Percentiles rank a stretch among this genome's conserved stretches.
phyloP scores from a whole-genome alignment of 1,140 invertebrate species.

The Laupala kohalensis region DNA sequence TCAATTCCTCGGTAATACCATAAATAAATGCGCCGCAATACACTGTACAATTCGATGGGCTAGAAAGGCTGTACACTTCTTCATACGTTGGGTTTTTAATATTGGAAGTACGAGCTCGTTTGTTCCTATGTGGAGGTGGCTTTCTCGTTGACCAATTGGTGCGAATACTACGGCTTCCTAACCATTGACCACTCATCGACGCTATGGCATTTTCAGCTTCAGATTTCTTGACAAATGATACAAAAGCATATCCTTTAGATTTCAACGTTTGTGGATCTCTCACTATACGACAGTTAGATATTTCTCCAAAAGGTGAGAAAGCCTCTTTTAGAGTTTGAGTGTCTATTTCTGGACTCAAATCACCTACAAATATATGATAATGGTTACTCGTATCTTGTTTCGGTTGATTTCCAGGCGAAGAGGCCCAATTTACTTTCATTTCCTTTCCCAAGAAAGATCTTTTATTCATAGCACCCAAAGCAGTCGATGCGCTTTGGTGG shows the following conservation, averaged over 20 bases:
- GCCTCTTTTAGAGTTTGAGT: constrained; percentile 92
- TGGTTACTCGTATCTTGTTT: constrained; percentile 98
- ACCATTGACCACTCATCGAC: constrained; percentile 98
- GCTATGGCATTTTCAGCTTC: constrained; percentile 96
- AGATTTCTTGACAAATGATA: constrained; percentile 96
- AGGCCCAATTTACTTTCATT: constrained; percentile 99
- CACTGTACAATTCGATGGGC: constrained; percentile 96
- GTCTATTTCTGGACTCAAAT: constrained; percentile 97
- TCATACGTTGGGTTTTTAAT: constrained; percentile 48
- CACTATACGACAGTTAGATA: constrained; percentile 98
- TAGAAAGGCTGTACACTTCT: constrained; percentile 90
- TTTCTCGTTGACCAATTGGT: constrained; percentile 99
- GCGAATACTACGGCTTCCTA: constrained; percentile 92
- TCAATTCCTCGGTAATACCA: constrained; percentile 86
- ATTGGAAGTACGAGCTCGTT: constrained; percentile 21
- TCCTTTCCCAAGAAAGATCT: constrained; percentile 90
- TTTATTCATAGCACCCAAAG: constrained; percentile 95
- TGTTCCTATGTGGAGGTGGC: constrained; percentile 61
- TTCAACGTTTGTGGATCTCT: constrained; percentile 95
- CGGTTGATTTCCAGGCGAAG: constrained; percentile 89
- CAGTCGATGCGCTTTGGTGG: constrained; percentile 83
- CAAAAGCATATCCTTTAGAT: constrained; percentile 99
- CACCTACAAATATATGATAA: constrained; percentile 98
- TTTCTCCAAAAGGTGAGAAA: constrained; percentile 97
- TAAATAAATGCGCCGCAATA: constrained; percentile 95